These are phyloP conservation scores for Serilophus lunatus DNA, from an alignment of 2,113 vertebrate genomes.

Conservation along the genomic window DNA sequence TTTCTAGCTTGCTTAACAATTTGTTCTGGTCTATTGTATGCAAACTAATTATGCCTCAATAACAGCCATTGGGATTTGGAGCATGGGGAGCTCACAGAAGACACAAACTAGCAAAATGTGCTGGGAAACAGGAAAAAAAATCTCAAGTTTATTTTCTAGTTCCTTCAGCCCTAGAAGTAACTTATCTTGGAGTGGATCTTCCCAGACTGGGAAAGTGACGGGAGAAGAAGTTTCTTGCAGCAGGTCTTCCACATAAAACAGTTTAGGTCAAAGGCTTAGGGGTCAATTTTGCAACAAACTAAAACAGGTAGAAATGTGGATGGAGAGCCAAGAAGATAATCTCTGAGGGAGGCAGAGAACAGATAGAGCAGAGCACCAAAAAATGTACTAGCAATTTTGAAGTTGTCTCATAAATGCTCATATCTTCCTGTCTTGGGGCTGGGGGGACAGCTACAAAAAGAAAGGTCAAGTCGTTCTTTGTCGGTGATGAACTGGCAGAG, in stretches of 20 bases:
- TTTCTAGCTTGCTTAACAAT: not conserved
- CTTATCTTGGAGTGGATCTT: not conserved
- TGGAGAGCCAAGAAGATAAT: not conserved
- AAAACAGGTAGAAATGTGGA: not conserved
- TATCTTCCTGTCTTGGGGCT: not conserved
- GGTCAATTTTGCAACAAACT: not conserved
- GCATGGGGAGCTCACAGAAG: not conserved
- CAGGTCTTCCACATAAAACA: not conserved
- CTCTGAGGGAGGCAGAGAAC: not conserved
- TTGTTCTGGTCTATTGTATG: not conserved
- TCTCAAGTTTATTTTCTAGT: not conserved
- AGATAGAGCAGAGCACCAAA: not conserved
- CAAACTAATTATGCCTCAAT: not conserved
- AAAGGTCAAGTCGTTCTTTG: not conserved
- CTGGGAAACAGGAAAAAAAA: not conserved
- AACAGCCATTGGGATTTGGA: not conserved
- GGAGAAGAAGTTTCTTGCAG: not conserved
- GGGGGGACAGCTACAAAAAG: rapidly evolving
- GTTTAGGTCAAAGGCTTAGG: not conserved
- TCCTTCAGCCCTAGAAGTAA: not conserved
- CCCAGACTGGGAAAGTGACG: rapidly evolving
- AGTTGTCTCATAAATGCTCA: rapidly evolving
- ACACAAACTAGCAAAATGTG: not conserved
- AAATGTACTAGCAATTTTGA: not conserved
- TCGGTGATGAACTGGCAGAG: not conserved